Percentiles rank a stretch among this genome's conserved stretches.
Evolutionary conservation across 37 sponge, comb jelly and placozoan species (phyloP).

Genomic region (Oscarella lobularis): DNA sequence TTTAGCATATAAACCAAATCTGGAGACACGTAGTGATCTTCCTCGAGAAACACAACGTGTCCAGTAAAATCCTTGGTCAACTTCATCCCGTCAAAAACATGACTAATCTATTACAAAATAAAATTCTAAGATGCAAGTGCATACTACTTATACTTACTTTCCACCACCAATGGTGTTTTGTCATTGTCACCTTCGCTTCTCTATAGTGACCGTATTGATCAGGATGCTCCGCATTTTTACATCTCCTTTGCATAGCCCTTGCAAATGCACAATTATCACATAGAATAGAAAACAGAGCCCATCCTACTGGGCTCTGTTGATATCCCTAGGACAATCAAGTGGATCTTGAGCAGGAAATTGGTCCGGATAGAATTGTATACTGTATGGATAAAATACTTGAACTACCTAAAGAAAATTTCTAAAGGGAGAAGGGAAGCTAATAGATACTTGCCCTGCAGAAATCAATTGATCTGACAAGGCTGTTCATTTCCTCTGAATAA

Average conservation of each 20-base stretch:
- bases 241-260: conserved; percentile 35
- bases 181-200: conserved; percentile 54
- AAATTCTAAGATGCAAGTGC: neutral
- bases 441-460: conserved; percentile 41
- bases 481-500: conserved; percentile 38
- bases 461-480: conserved; percentile 25
- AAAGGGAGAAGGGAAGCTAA: neutral
- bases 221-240: conserved; percentile 58
- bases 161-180: conserved; percentile 97
- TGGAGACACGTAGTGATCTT: conserved; percentile 76
- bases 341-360: conserved; percentile 58
- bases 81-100: conserved; percentile 50
- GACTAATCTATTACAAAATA: conserved; percentile 29
- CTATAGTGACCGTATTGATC: conserved; percentile 78
- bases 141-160: conserved; percentile 30
- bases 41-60: conserved; percentile 60
- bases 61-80: conserved; percentile 39
- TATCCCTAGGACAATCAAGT: conserved; percentile 47
- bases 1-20: conserved; percentile 46
- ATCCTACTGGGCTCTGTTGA: conserved; percentile 23
- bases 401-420: conserved; percentile 24
- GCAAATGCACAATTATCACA: neutral
- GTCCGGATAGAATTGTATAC: conserved; percentile 46
- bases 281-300: neutral
- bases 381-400: conserved; percentile 64